A percentile compares a stretch with the other conserved stretches of the same genome.
phyloP scores from a whole-genome alignment of 2,888 invertebrate species.

The Trilocha varians region DNA sequence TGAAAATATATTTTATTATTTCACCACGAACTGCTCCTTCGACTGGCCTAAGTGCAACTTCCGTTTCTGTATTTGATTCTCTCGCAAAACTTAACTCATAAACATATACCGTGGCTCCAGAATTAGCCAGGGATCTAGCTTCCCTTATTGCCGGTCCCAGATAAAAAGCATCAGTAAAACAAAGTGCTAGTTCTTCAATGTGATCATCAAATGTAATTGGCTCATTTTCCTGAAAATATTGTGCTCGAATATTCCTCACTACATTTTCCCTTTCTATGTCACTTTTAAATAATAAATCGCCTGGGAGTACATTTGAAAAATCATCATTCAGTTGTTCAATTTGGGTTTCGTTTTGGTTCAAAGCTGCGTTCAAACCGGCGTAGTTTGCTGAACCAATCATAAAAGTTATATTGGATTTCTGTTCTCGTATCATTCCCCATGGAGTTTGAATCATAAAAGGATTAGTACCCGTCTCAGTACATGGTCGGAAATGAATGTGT shows the following conservation, averaged over 20 bases:
- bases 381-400: constrained; percentile 46
- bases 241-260: constrained; percentile 26
- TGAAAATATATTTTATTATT: constrained; percentile 68
- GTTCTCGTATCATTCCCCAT: constrained; percentile 30
- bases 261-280: constrained; percentile 17
- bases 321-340: constrained; percentile 31
- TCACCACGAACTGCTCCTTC: constrained; percentile 70
- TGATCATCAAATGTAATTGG: constrained; percentile 21
- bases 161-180: constrained; percentile 43
- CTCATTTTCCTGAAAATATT: constrained; percentile 34
- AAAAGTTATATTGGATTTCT: constrained; percentile 25
- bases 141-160: constrained; percentile 38
- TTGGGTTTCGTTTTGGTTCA: constrained; percentile 22
- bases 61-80: constrained; percentile 52
- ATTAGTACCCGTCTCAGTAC: constrained; percentile 29
- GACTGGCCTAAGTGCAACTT: constrained; percentile 38
- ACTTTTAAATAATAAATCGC: constrained; percentile 35
- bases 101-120: constrained; percentile 62
- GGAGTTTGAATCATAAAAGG: constrained; percentile 37
- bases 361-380: constrained; percentile 40
- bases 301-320: constrained; percentile 29
- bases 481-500: constrained; percentile 34
- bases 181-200: constrained; percentile 27
- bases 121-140: constrained; percentile 32
- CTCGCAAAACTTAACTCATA: constrained; percentile 73